Percentiles rank a stretch among this genome's conserved stretches.
Conservation (phyloP, 2,888 invertebrate genomes). For the Caprella mutica region DNA sequence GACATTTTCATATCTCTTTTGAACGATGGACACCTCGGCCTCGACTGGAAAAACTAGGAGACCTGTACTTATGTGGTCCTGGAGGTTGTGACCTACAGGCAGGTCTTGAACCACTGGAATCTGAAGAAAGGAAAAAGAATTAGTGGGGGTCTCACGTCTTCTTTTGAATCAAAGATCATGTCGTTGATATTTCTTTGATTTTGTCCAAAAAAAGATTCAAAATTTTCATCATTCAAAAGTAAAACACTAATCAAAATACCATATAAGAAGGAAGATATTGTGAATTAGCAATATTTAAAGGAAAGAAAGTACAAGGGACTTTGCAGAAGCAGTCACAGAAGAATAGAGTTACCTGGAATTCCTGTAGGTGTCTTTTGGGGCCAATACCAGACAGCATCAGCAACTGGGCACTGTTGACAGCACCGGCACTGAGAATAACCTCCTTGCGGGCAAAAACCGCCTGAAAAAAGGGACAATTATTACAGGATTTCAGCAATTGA, state of each 20-base stretch:
- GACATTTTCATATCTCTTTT: constrained; percentile 62
- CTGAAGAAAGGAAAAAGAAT: too few relatives aligned
- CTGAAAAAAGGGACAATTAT: not conserved
- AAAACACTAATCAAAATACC: too few relatives aligned
- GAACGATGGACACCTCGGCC: constrained; percentile 62
- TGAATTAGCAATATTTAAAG: too few relatives aligned
- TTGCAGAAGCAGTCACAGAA: too few relatives aligned
- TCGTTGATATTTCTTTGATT: too few relatives aligned
- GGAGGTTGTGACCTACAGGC: constrained; percentile 67
- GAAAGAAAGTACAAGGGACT: too few relatives aligned
- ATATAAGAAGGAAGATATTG: too few relatives aligned
- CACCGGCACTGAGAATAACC: constrained; percentile 78
- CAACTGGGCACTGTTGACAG: constrained; percentile 85
- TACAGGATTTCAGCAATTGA: too few relatives aligned
- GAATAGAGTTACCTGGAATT: constrained; percentile 40
- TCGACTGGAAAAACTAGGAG: constrained; percentile 72
- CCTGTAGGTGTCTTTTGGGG: constrained; percentile 56
- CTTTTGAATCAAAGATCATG: too few relatives aligned
- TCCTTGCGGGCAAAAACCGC: constrained; percentile 56
- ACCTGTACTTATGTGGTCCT: constrained; percentile 73
- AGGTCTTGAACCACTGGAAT: constrained; percentile 71
- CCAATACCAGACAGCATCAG: constrained; percentile 88
- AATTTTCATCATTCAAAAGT: too few relatives aligned
- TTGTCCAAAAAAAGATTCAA: too few relatives aligned
- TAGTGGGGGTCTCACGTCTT: too few relatives aligned